These are phyloP conservation scores for Clarias fuscus DNA, from an alignment of 2,797 vertebrate species.

Conservation along the genomic window DNA sequence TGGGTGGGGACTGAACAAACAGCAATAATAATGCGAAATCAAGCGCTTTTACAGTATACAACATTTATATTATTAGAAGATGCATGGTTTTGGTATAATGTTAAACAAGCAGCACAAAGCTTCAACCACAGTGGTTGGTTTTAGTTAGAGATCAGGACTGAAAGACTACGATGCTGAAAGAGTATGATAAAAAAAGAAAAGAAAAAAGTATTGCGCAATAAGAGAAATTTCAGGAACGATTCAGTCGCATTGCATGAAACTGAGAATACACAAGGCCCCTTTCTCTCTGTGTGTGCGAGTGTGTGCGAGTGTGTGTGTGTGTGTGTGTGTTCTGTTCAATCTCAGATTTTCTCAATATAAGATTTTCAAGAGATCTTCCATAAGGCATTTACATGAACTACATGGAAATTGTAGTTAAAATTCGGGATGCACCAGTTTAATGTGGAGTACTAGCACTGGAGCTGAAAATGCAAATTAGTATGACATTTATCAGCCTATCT, in stretches of 20 bases:
- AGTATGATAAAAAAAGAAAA: background rate
- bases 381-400: background rate
- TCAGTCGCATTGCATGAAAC: background rate
- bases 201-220: background rate
- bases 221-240: background rate
- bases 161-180: background rate
- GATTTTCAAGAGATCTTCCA: background rate
- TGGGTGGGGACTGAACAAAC: conserved; percentile 82
- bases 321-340: background rate
- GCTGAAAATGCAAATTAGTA: background rate
- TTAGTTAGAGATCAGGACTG: background rate
- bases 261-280: background rate
- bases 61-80: background rate
- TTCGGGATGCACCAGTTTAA: background rate
- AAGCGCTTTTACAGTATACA: background rate
- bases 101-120: conserved; percentile 20
- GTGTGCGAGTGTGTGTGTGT: background rate
- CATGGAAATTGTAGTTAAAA: background rate
- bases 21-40: conserved; percentile 23
- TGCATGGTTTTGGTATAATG: background rate
- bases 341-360: background rate
- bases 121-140: background rate
- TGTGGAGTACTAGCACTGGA: too few relatives aligned
- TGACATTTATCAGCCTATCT: background rate
- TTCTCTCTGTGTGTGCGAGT: background rate